A percentile compares a stretch with the other conserved stretches of the same genome.
Conservation (phyloP, 2,113 vertebrate genomes). For the Istiophorus platypterus region DNA sequence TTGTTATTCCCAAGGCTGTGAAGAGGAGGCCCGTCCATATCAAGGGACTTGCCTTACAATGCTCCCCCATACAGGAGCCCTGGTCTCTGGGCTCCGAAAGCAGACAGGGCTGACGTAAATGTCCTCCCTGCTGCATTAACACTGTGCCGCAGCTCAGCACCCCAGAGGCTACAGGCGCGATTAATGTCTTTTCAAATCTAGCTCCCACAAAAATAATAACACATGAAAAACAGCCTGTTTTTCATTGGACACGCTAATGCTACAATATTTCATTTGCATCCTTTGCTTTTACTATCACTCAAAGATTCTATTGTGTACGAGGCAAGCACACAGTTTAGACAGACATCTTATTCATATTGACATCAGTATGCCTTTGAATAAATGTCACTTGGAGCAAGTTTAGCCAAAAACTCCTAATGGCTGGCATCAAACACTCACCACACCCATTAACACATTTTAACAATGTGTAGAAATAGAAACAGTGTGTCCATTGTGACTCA, state of each 20-base stretch:
- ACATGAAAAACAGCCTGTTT: conserved; percentile 48
- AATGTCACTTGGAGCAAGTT: conserved; percentile 66
- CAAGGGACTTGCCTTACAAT: conserved; percentile 64
- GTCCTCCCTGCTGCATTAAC: conserved; percentile 73
- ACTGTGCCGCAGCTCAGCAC: conserved; percentile 45
- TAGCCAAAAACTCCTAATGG: conserved; percentile 67
- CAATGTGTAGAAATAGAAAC: conserved; percentile 78
- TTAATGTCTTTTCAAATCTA: conserved; percentile 51
- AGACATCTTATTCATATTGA: conserved; percentile 60
- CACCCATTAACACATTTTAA: conserved; percentile 77
- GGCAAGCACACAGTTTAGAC: conserved; percentile 41
- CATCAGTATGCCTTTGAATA: conserved; percentile 53
- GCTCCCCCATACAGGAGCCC: conserved; percentile 53
- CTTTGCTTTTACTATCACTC: conserved; percentile 18
- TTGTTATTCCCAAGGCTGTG: conserved; percentile 61
- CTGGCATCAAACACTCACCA: conserved; percentile 76
- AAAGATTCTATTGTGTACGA: conserved; percentile 24
- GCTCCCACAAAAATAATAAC: conserved; percentile 60
- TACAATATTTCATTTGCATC: conserved; percentile 7
- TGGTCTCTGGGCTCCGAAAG: conserved; percentile 67
- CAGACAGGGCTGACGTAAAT: conserved; percentile 84
- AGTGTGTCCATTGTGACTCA: conserved; percentile 76
- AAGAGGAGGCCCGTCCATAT: conserved; percentile 58
- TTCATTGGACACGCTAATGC: conserved; percentile 7
- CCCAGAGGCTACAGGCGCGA: conserved; percentile 55